Evolutionary conservation across 2,797 vertebrate species (phyloP).

Genomic region (Arctocebus calabarensis): DNA sequence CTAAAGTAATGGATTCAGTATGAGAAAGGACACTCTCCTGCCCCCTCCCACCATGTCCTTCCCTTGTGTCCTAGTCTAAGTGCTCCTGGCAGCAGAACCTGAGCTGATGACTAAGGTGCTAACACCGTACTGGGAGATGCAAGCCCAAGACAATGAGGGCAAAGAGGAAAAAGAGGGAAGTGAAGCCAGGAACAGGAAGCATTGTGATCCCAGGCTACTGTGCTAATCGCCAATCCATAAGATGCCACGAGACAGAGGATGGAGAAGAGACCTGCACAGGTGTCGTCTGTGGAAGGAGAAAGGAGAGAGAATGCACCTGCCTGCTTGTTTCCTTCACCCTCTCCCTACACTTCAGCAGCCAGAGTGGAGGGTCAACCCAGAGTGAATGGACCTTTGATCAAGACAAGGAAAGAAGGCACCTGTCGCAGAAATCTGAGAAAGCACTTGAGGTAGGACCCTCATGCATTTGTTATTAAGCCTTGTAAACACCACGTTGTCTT

Average conservation of each 20-base stretch:
- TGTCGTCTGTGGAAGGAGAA: background rate
- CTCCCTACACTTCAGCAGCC: background rate
- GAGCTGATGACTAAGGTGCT: background rate
- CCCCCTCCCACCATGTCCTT: background rate
- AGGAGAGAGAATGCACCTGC: background rate
- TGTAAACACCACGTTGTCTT: background rate
- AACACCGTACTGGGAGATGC: background rate
- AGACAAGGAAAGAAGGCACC: background rate
- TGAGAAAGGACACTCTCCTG: background rate
- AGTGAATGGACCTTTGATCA: background rate
- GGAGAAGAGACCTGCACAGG: background rate
- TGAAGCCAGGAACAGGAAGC: background rate
- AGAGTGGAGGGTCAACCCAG: background rate
- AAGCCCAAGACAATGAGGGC: background rate
- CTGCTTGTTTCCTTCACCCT: background rate
- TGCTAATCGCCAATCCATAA: background rate
- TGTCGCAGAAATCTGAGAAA: background rate
- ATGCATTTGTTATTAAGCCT: constrained; percentile 2
- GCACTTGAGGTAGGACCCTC: background rate
- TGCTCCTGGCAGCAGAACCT: background rate
- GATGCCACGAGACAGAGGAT: background rate
- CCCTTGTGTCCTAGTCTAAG: background rate
- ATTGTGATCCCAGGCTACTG: background rate
- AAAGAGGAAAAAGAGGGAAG: background rate
- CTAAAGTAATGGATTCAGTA: background rate